Conservation (phyloP, 2,797 vertebrate genomes). For the Macroramphosus scolopax region DNA sequence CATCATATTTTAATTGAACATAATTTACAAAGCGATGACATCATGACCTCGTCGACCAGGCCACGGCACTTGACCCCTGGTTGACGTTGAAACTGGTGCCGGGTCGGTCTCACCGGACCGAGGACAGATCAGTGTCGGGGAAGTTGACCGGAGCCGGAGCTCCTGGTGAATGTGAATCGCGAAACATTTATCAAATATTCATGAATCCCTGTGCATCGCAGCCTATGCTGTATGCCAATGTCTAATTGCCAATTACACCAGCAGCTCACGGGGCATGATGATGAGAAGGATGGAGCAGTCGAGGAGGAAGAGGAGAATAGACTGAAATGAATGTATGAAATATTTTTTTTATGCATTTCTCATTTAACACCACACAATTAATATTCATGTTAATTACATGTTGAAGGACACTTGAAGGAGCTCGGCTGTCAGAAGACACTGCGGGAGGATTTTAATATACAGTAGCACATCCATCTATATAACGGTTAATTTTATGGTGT, state of each 20-base stretch:
- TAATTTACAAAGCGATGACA: slow-evolving; percentile 18
- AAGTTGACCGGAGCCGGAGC: slow-evolving; percentile 42
- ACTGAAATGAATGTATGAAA: background rate
- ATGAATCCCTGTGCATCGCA: slow-evolving; percentile 49
- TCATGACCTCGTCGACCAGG: slow-evolving; percentile 6
- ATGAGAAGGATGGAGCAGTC: slow-evolving; percentile 10
- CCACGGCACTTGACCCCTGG: slow-evolving; percentile 5
- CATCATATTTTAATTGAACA: too few species aligned
- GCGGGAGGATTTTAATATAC: slow-evolving; percentile 11
- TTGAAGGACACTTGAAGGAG: slow-evolving; percentile 24
- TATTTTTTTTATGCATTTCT: background rate
- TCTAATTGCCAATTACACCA: slow-evolving; percentile 63
- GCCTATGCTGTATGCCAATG: slow-evolving; percentile 6
- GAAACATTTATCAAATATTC: slow-evolving; percentile 67
- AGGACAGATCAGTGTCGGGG: slow-evolving; percentile 53
- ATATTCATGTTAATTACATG: slow-evolving; percentile 20
- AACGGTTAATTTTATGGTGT: too few species aligned
- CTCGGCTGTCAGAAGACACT: slow-evolving; percentile 5
- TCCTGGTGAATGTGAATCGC: slow-evolving; percentile 46
- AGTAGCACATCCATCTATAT: slow-evolving; percentile 1
- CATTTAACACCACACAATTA: background rate
- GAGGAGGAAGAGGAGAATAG: background rate
- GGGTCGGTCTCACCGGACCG: slow-evolving; percentile 25
- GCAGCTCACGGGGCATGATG: slow-evolving; percentile 30
- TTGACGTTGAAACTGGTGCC: slow-evolving; percentile 7